Percentiles rank a stretch among this genome's conserved stretches.
phyloP scores from a whole-genome alignment of 1,140 invertebrate species.

The Heterodera schachtii region DNA sequence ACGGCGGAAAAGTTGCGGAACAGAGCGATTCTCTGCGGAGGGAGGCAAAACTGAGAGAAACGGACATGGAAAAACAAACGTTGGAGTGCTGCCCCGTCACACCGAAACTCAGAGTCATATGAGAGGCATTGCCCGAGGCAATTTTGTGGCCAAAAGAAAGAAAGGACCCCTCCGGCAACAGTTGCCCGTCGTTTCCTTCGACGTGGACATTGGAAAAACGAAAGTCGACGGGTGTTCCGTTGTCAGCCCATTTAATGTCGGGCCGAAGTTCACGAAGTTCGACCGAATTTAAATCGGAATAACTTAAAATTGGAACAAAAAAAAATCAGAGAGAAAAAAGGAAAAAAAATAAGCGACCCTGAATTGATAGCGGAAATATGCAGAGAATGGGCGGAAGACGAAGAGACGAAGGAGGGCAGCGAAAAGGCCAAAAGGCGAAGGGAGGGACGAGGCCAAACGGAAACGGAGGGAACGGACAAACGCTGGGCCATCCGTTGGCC shows the following conservation, averaged over 20 bases:
- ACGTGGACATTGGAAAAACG: neutral
- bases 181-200: neutral
- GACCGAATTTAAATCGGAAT: slow-evolving; percentile 7
- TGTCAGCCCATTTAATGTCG: neutral
- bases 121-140: slow-evolving; percentile 13
- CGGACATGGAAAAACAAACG: neutral
- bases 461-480: neutral
- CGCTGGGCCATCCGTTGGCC: slow-evolving; percentile 21
- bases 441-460: slow-evolving; percentile 4
- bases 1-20: slow-evolving; percentile 20
- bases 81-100: neutral
- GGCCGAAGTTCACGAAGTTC: slow-evolving; percentile 18
- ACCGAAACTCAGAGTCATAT: slow-evolving; percentile 18
- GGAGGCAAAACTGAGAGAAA: neutral
- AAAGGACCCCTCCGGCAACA: neutral
- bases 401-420: neutral
- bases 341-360: neutral
- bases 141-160: slow-evolving; percentile 22
- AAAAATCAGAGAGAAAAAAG: neutral
- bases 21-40: neutral
- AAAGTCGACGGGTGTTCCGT: neutral
- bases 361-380: slow-evolving; percentile 22
- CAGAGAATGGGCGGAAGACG: neutral
- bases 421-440: slow-evolving; percentile 22
- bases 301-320: neutral